Evolutionary conservation across 2,888 invertebrate species (phyloP).

Genomic region (Allolobophora icterica): DNA sequence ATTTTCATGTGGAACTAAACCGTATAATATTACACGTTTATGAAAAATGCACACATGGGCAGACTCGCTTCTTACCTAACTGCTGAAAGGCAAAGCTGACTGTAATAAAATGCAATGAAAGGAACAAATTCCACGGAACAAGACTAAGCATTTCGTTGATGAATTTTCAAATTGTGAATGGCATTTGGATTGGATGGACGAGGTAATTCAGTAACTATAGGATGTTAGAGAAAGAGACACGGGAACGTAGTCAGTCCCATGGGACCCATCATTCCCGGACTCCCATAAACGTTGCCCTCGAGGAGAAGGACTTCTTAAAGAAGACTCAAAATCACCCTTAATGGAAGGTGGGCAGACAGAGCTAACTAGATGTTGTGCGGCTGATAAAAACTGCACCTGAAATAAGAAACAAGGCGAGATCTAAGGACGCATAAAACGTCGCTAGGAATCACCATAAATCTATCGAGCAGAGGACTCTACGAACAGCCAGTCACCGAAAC

Average conservation of each 20-base stretch:
- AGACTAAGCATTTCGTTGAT: too few species aligned
- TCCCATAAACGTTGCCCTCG: neutral
- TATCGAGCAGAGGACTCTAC: neutral
- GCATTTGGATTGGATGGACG: neutral
- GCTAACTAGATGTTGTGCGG: neutral
- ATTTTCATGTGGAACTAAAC: too few species aligned
- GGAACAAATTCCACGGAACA: too few species aligned
- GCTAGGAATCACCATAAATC: neutral
- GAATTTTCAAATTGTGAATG: neutral
- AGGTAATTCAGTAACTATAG: neutral
- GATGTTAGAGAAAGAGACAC: neutral
- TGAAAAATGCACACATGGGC: neutral
- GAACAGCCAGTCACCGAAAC: too few species aligned
- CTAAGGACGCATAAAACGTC: neutral
- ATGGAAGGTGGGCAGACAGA: neutral
- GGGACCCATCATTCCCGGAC: too few species aligned
- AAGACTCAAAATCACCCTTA: neutral
- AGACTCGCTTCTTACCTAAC: neutral
- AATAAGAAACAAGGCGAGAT: neutral
- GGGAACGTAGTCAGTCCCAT: neutral
- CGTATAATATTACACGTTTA: too few species aligned
- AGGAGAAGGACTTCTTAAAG: neutral
- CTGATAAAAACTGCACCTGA: neutral
- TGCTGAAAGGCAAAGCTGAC: neutral
- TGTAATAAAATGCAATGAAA: neutral